These are phyloP conservation scores for Oostethus manadensis DNA, from an alignment of 2,113 vertebrate species.

Conservation along the genomic window DNA sequence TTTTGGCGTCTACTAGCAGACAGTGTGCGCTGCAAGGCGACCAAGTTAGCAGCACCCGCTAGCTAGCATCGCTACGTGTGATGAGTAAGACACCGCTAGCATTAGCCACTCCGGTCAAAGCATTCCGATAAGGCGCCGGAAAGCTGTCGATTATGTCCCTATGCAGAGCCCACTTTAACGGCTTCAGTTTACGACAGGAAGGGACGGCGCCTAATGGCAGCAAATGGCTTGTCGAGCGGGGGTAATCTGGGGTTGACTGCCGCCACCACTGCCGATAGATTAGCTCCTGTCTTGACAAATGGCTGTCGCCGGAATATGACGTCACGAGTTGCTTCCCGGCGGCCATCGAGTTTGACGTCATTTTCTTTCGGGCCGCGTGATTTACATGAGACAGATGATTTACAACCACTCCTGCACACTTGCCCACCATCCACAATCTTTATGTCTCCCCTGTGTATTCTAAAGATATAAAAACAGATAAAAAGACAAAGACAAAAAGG, in stretches of 20 bases:
- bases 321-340: not conserved
- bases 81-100: slow-evolving; percentile 44
- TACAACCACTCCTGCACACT: no score
- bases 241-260: slow-evolving; percentile 17
- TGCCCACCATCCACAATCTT: no score
- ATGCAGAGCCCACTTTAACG: no score
- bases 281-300: slow-evolving; percentile 51
- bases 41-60: slow-evolving; percentile 49
- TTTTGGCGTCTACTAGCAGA: slow-evolving; percentile 29
- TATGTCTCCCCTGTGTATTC: no score
- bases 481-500: no score
- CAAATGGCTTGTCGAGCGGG: slow-evolving; percentile 16
- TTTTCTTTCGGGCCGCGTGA: not conserved
- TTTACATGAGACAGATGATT: no score
- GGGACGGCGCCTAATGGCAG: slow-evolving; percentile 15
- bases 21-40: slow-evolving; percentile 45
- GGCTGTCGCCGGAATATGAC: slow-evolving; percentile 52
- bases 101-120: slow-evolving; percentile 27
- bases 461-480: no score
- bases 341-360: not conserved
- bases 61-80: slow-evolving; percentile 49
- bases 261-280: slow-evolving; percentile 38
- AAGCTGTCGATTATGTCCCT: no score
- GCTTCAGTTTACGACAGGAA: not conserved
- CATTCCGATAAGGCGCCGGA: not conserved